Percentiles rank a stretch among this genome's conserved stretches.
phyloP scores from a whole-genome alignment of 1,140 invertebrate genomes.

The Probaryconus sp. region DNA sequence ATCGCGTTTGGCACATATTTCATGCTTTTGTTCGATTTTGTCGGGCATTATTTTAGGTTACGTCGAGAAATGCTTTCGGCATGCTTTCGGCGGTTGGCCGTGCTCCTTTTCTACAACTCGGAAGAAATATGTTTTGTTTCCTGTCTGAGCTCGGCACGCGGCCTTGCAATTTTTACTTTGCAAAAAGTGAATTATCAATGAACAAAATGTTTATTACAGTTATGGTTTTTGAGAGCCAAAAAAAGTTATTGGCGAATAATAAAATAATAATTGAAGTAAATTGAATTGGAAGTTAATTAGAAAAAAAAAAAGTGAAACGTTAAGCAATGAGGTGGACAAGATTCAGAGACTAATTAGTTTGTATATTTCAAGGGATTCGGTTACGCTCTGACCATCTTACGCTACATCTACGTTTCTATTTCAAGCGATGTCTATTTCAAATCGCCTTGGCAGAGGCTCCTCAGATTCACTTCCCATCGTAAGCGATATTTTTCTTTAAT shows the following conservation, averaged over 20 bases:
- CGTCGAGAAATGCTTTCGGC: slow-evolving; percentile 73
- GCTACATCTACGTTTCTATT: slow-evolving; percentile 25
- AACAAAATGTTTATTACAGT: too few relatives aligned
- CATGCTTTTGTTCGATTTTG: slow-evolving; percentile 78
- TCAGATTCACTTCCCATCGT: background rate
- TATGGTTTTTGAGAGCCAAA: too few relatives aligned
- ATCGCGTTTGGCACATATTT: slow-evolving; percentile 73
- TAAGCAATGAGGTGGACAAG: background rate
- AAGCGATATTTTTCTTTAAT: slow-evolving; percentile 3
- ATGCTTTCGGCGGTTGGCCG: slow-evolving; percentile 72
- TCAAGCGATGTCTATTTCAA: slow-evolving; percentile 14
- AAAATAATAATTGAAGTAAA: too few relatives aligned
- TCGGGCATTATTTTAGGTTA: slow-evolving; percentile 78
- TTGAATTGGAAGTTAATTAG: too few relatives aligned
- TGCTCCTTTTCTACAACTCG: slow-evolving; percentile 61
- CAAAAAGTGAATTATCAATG: too few relatives aligned
- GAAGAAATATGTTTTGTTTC: slow-evolving; percentile 75
- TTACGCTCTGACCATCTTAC: slow-evolving; percentile 4
- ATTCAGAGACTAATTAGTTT: slow-evolving; percentile 23
- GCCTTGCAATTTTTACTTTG: too few relatives aligned
- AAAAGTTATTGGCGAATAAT: too few relatives aligned
- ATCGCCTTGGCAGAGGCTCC: slow-evolving; percentile 9
- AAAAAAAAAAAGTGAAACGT: background rate
- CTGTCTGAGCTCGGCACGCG: slow-evolving; percentile 62
- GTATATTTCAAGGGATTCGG: slow-evolving; percentile 17